phyloP scores from a whole-genome alignment of 1,140 invertebrate species.

The Drosophila sechellia region DNA sequence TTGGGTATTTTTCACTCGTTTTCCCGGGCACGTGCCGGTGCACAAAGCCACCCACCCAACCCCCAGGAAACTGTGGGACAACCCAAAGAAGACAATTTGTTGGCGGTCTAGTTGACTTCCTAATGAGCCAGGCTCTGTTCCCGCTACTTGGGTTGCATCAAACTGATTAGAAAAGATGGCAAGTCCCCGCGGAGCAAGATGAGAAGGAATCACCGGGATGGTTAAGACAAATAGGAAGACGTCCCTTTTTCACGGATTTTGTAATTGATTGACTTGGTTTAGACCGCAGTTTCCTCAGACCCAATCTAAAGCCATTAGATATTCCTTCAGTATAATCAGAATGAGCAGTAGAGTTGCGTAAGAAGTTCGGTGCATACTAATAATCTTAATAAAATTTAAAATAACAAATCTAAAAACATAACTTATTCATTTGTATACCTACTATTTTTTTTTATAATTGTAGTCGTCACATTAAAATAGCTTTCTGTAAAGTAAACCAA shows the following conservation, averaged over 20 bases:
- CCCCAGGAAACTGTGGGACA: slow-evolving; percentile 18
- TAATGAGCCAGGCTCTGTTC: slow-evolving; percentile 56
- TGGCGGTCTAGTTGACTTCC: slow-evolving; percentile 63
- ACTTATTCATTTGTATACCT: too few species aligned
- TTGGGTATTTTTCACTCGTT: slow-evolving; percentile 68
- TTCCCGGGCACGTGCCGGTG: slow-evolving; percentile 56
- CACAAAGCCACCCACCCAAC: not conserved
- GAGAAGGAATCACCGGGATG: slow-evolving; percentile 3
- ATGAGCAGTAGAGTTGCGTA: too few species aligned
- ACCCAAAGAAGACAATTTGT: slow-evolving; percentile 60
- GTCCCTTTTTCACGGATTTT: slow-evolving; percentile 7
- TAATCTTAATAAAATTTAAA: not conserved
- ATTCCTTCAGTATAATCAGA: not conserved
- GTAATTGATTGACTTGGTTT: slow-evolving; percentile 11
- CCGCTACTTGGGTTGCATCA: slow-evolving; percentile 21
- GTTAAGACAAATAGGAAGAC: slow-evolving; percentile 23
- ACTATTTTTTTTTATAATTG: too few species aligned
- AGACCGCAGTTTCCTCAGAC: too few species aligned
- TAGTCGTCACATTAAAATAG: too few species aligned
- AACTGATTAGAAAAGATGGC: slow-evolving; percentile 49
- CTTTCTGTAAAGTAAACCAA: slow-evolving; percentile 3
- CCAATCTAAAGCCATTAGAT: not conserved
- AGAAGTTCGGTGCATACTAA: not conserved
- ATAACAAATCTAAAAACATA: too few species aligned
- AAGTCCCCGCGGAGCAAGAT: slow-evolving; percentile 15